Evolutionary conservation across 2,888 invertebrate genomes (phyloP).

Genomic region (Catocala nupta): DNA sequence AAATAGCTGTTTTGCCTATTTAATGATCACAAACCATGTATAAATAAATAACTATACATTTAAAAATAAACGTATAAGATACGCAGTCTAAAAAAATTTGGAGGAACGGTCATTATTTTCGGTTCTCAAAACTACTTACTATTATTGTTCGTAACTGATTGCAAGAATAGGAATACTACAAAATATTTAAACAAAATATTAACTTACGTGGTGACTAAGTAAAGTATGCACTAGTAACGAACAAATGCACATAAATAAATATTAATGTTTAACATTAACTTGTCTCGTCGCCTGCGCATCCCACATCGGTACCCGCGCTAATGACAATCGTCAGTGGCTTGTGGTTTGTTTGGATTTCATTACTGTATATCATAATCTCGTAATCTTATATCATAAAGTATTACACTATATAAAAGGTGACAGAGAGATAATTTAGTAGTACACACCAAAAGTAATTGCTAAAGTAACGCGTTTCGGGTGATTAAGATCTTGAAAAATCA

Average conservation of each 20-base stretch:
- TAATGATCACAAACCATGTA: too few species aligned
- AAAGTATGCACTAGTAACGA: slow-evolving; percentile 26
- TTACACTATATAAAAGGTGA: slow-evolving; percentile 42
- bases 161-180: slow-evolving; percentile 6
- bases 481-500: background rate
- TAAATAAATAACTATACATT: too few species aligned
- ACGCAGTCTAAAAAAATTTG: too few species aligned
- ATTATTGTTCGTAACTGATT: background rate
- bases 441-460: slow-evolving; percentile 24
- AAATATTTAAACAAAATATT: slow-evolving; percentile 44
- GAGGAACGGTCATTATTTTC: too few species aligned
- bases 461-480: slow-evolving; percentile 6
- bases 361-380: slow-evolving; percentile 40
- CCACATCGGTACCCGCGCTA: slow-evolving; percentile 31
- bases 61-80: too few species aligned
- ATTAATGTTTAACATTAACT: slow-evolving; percentile 45
- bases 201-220: slow-evolving; percentile 28
- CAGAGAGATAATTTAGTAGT: slow-evolving; percentile 16
- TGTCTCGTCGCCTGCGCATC: slow-evolving; percentile 39
- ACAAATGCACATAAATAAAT: slow-evolving; percentile 53
- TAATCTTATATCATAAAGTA: slow-evolving; percentile 51
- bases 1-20: too few species aligned
- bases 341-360: slow-evolving; percentile 43
- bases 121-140: too few species aligned
- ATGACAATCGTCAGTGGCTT: slow-evolving; percentile 39